Evolutionary conservation across 1,140 invertebrate species (phyloP).

Genomic region (Delia radicum): DNA sequence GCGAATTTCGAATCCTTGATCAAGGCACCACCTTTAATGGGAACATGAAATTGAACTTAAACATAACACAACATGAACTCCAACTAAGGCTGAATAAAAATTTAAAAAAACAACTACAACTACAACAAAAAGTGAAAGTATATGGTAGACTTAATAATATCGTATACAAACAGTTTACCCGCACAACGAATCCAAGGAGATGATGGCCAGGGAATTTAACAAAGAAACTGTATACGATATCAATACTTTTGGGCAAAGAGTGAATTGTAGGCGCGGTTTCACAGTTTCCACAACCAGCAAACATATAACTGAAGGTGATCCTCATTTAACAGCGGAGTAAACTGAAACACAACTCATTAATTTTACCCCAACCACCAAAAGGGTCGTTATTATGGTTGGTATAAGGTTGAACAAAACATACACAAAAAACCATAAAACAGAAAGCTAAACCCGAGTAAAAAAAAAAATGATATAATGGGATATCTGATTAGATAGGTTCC

Average conservation of each 20-base stretch:
- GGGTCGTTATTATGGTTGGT: background rate
- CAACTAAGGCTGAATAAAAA: no score
- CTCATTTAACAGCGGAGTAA: background rate
- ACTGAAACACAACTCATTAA: no score
- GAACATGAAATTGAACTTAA: constrained; percentile 1
- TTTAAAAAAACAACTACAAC: background rate
- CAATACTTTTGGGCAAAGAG: background rate
- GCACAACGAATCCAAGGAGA: background rate
- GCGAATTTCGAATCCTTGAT: background rate
- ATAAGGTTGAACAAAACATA: background rate
- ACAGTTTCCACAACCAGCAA: background rate
- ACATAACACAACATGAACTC: background rate
- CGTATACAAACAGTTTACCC: no score
- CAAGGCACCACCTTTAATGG: background rate
- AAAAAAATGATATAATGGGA: no score
- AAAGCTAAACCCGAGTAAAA: no score
- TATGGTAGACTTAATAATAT: no score
- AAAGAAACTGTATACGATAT: background rate
- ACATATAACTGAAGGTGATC: background rate
- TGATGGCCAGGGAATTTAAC: background rate
- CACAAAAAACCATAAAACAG: no score
- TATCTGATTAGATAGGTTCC: no score
- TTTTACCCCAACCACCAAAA: no score
- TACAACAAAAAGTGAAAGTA: background rate
- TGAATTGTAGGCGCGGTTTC: background rate